Evolutionary conservation across 2,888 invertebrate species (phyloP).

Genomic region (Dicyrtoma fusca): DNA sequence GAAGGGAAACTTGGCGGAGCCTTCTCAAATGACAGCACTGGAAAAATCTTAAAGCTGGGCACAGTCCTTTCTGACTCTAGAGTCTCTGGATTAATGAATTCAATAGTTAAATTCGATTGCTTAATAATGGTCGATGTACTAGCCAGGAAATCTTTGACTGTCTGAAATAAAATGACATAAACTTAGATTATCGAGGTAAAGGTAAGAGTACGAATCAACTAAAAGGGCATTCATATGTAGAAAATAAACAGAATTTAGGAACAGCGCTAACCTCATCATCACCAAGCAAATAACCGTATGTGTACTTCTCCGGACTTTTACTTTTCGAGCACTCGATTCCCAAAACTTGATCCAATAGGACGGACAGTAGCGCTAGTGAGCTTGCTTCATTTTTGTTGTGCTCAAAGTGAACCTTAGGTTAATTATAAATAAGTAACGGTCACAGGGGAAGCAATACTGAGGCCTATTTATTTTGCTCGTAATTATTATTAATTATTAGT

Average conservation of each 20-base stretch:
- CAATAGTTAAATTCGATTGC: conserved; percentile 47
- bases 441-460: background rate
- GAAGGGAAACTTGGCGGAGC: conserved; percentile 85
- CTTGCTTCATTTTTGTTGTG: conserved; percentile 57
- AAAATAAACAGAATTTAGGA: no score
- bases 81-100: conserved; percentile 49
- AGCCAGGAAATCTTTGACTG: conserved; percentile 47
- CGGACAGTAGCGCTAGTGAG: conserved; percentile 68
- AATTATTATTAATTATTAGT: background rate
- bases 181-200: background rate
- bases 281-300: conserved; percentile 76
- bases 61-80: conserved; percentile 47
- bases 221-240: no score
- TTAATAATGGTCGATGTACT: conserved; percentile 48
- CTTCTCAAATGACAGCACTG: conserved; percentile 45
- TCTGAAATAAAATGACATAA: conserved; percentile 36
- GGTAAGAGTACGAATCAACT: no score
- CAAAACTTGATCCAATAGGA: conserved; percentile 64
- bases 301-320: conserved; percentile 62
- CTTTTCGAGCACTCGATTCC: conserved; percentile 66
- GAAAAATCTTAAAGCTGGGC: conserved; percentile 49
- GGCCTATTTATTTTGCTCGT: background rate
- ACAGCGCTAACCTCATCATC: conserved; percentile 76
- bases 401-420: conserved; percentile 80
- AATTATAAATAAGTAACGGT: background rate